Conservation (phyloP, 1,140 invertebrate genomes). For the Phymorhynchus buccinoides region DNA sequence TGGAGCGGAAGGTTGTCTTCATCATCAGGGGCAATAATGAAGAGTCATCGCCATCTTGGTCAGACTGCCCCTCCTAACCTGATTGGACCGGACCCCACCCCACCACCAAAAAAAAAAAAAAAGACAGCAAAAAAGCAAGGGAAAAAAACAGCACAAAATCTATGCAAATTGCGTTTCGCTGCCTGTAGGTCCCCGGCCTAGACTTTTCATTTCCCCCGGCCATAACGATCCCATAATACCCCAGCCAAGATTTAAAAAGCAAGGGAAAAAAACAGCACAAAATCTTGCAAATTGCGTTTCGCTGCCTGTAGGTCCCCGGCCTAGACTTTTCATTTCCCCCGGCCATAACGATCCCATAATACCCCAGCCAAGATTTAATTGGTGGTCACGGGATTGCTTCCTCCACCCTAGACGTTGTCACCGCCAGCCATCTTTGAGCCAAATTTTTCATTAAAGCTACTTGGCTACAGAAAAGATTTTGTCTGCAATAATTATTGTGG, state of each 20-base stretch:
- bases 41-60: background rate
- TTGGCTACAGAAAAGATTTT: too few species aligned
- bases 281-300: slow-evolving; percentile 4
- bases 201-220: background rate
- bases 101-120: too few species aligned
- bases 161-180: slow-evolving; percentile 5
- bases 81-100: background rate
- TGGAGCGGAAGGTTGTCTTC: background rate
- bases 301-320: too few species aligned
- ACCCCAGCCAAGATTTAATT: background rate
- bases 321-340: background rate
- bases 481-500: too few species aligned
- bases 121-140: too few species aligned
- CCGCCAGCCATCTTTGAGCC: too few species aligned
- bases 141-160: too few species aligned
- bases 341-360: background rate
- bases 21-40: background rate
- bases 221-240: background rate
- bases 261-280: background rate
- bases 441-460: too few species aligned
- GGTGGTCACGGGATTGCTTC: background rate
- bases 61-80: background rate
- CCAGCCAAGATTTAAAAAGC: background rate
- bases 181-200: too few species aligned
- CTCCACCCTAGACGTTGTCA: background rate